Evolutionary conservation across 2,888 invertebrate genomes (phyloP).

Genomic region (Arctia plantaginis): DNA sequence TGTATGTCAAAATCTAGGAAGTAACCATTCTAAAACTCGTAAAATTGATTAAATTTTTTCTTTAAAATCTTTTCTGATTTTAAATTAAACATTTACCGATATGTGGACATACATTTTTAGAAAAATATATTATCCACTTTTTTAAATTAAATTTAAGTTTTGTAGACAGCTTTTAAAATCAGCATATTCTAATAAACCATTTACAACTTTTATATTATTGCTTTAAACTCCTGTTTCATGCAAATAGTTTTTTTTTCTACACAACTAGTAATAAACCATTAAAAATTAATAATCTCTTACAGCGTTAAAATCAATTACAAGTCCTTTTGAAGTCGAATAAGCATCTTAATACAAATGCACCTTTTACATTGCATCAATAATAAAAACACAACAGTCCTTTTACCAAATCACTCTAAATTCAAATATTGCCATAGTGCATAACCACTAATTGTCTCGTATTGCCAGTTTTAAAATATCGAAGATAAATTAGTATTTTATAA

Average conservation of each 20-base stretch:
- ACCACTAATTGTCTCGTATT: not conserved
- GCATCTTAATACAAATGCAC: not conserved
- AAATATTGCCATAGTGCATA: conserved; percentile 2
- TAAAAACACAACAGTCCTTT: not conserved
- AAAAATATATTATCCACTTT: too few relatives aligned
- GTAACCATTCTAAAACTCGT: not conserved
- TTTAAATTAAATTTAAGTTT: too few relatives aligned
- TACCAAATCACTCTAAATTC: not conserved
- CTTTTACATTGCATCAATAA: not conserved
- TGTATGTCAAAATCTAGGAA: too few relatives aligned
- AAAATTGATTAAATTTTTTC: conserved; percentile 13
- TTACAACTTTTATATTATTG: not conserved
- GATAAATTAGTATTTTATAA: conserved; percentile 5
- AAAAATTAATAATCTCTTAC: not conserved
- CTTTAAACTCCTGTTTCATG: not conserved
- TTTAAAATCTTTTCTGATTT: too few relatives aligned
- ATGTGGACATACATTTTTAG: too few relatives aligned
- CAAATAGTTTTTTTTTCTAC: not conserved
- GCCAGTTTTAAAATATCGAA: conserved; percentile 9
- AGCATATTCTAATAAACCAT: too few relatives aligned
- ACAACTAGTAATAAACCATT: not conserved
- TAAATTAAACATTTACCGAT: too few relatives aligned
- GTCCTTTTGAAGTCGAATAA: not conserved
- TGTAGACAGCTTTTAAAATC: too few relatives aligned
- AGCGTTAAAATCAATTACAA: not conserved